Percentiles rank a stretch among this genome's conserved stretches.
These are phyloP conservation scores for Panulirus ornatus DNA, from an alignment of 1,140 invertebrate genomes.

Conservation along the genomic window DNA sequence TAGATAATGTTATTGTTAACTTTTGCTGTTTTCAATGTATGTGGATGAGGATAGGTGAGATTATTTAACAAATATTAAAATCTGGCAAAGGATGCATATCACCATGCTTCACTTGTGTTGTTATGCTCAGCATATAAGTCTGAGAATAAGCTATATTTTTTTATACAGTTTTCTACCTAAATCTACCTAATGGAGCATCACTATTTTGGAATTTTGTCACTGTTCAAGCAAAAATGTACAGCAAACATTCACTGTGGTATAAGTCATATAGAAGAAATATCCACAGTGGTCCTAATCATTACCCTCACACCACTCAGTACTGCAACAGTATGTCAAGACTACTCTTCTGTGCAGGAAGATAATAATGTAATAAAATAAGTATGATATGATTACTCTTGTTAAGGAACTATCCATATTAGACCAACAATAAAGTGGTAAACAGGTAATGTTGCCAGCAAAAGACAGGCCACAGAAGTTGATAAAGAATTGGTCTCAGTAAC, in stretches of 20 bases:
- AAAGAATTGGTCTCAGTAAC: too few species aligned
- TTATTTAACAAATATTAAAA: slow-evolving; percentile 52
- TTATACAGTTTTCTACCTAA: slow-evolving; percentile 71
- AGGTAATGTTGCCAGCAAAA: too few species aligned
- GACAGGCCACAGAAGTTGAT: too few species aligned
- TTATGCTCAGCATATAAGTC: slow-evolving; percentile 55
- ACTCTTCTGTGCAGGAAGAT: background rate
- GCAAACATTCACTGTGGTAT: slow-evolving; percentile 19
- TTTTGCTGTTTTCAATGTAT: slow-evolving; percentile 51
- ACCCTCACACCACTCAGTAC: background rate
- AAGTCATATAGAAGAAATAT: background rate
- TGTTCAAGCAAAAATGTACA: slow-evolving; percentile 45
- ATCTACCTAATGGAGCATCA: slow-evolving; percentile 68
- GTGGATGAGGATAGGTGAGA: slow-evolving; percentile 57
- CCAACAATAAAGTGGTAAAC: too few species aligned
- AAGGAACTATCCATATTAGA: too few species aligned
- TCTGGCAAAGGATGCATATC: slow-evolving; percentile 68
- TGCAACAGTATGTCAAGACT: background rate
- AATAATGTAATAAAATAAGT: too few species aligned
- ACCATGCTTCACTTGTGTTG: slow-evolving; percentile 69
- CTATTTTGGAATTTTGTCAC: slow-evolving; percentile 64
- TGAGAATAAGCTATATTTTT: slow-evolving; percentile 71
- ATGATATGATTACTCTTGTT: too few species aligned
- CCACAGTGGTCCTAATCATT: background rate
- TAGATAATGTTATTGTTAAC: slow-evolving; percentile 64